A percentile compares a stretch with the other conserved stretches of the same genome.
Evolutionary conservation across 2,888 invertebrate species (phyloP).

Genomic region (Polydrusus cervinus): DNA sequence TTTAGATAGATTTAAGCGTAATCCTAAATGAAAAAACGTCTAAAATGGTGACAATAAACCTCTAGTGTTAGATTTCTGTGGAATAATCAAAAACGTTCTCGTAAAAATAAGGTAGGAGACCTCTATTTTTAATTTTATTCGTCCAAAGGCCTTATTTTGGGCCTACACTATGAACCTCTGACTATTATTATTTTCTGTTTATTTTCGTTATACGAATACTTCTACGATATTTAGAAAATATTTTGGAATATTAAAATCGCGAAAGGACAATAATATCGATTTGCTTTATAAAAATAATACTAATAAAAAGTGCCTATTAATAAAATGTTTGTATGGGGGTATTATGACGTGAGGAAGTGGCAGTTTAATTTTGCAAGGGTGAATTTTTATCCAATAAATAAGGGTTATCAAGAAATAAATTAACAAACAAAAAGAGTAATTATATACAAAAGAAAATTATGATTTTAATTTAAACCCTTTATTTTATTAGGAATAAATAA

Average conservation of each 20-base stretch:
- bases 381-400: too few relatives aligned
- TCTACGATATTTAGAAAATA: too few relatives aligned
- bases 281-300: conserved; percentile 8
- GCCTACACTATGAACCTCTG: conserved; percentile 1
- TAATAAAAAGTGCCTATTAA: conserved; percentile 4
- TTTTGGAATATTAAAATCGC: too few relatives aligned
- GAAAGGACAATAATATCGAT: neutral
- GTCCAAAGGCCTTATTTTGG: conserved; percentile 14
- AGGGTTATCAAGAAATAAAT: too few relatives aligned
- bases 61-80: conserved; percentile 52
- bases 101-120: conserved; percentile 36
- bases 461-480: too few relatives aligned
- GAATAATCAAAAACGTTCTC: conserved; percentile 36
- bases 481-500: too few relatives aligned
- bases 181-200: neutral
- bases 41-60: conserved; percentile 72
- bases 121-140: conserved; percentile 32
- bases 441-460: too few relatives aligned
- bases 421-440: too few relatives aligned
- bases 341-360: too few relatives aligned
- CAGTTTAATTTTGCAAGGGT: too few relatives aligned
- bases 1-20: conserved; percentile 59
- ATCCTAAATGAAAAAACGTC: conserved; percentile 69
- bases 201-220: conserved; percentile 3
- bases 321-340: neutral